Percentiles rank a stretch among this genome's conserved stretches.
phyloP scores from a whole-genome alignment of 2,888 invertebrate species.

The Cantharis flavilabris region DNA sequence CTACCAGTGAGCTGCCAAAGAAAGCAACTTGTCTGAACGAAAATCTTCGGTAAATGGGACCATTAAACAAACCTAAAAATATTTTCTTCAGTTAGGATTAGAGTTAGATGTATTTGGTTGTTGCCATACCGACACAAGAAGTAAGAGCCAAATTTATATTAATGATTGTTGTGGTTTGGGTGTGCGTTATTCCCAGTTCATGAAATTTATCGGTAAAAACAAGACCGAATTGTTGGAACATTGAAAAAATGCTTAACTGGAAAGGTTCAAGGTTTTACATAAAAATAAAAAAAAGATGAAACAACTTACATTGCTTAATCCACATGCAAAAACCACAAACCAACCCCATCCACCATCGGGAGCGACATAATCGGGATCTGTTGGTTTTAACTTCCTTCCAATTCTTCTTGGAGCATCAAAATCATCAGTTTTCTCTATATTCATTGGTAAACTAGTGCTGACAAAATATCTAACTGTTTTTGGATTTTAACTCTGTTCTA shows the following conservation, averaged over 20 bases:
- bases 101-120: background rate
- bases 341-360: slow-evolving; percentile 61
- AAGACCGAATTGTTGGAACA: slow-evolving; percentile 74
- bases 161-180: slow-evolving; percentile 72
- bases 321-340: slow-evolving; percentile 55
- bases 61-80: slow-evolving; percentile 68
- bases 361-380: slow-evolving; percentile 38
- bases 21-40: slow-evolving; percentile 71
- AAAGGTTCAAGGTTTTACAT: background rate
- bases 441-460: background rate
- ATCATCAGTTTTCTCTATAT: background rate
- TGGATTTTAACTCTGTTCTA: background rate
- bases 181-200: slow-evolving; percentile 64
- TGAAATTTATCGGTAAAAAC: slow-evolving; percentile 69
- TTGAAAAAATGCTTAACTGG: slow-evolving; percentile 68
- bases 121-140: slow-evolving; percentile 69
- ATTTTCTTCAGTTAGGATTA: background rate
- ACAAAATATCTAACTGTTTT: background rate
- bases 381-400: slow-evolving; percentile 38
- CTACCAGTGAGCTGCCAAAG: slow-evolving; percentile 64
- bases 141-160: slow-evolving; percentile 73
- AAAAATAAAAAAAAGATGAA: no score
- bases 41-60: slow-evolving; percentile 70
- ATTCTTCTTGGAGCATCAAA: background rate
- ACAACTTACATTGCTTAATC: slow-evolving; percentile 54